Evolutionary conservation across 2,888 invertebrate genomes (phyloP), one percentile per base, ranked within the genome.

Genomic region (Timema podura): DNA sequence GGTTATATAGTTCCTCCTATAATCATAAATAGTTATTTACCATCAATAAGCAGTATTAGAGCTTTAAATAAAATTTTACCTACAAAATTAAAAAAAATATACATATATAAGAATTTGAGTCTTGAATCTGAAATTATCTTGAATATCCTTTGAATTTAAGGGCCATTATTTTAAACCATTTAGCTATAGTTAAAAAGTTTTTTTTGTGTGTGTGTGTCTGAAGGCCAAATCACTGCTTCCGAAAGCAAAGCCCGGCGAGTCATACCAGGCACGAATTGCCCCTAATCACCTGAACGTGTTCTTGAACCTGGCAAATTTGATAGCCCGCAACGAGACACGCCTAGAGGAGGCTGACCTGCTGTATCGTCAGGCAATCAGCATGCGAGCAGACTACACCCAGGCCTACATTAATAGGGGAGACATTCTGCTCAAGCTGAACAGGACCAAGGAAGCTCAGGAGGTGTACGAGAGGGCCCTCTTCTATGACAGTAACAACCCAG

Each of bases 341-440:
- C 82, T 98, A 69, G 93, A 95, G 81, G 97, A 98, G 82, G 98
- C 98, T 0, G 97, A 98, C 82, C 86, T 93, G 86, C 81, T 97
- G 65, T 96, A 97, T 79, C 85, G 95, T 72, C 96, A 96, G 81
- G 98, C 97, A 11, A 97, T 98, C 75, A 95, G 96, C 79, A 98
- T 98, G 98, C 85, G 98, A 75, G 91, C 96, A 0, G 97, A 98
- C 84, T 96, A 96, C 80, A 90, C 95, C 0, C 93, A 96, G 81
- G 98, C 97, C 9, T 98, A 98, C 80, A 98, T 98, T 76, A 98
- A 98, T 83, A 88, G 97, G 70, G 98, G 97, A 0, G 97, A 98
- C 83, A 93, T 98, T 79, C 86, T 97, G 75, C 94, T 98, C 81
- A 96, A 95, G 82, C 83, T 97, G 77, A 96, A 96, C 83, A 90